phyloP scores from a whole-genome alignment of 2,888 invertebrate species.

The Diplazon laetatorius region DNA sequence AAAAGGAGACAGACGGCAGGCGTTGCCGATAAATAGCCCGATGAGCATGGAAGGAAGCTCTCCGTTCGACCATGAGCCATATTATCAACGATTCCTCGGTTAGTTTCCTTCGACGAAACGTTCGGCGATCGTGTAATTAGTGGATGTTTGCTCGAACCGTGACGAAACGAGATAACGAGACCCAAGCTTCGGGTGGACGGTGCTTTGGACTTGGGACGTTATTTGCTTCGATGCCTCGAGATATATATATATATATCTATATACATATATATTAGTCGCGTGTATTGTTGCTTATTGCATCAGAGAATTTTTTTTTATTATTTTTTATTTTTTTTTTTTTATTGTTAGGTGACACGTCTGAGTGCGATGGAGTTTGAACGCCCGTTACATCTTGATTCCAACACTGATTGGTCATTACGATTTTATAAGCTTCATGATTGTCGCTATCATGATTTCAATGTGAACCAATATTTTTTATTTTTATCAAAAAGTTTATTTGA shows the following conservation, averaged over 20 bases:
- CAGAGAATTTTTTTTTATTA: slow-evolving; percentile 58
- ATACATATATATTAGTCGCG: slow-evolving; percentile 17
- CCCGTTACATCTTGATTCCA: too few species aligned
- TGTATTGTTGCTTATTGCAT: slow-evolving; percentile 17
- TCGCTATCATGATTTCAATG: too few species aligned
- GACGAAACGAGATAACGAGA: slow-evolving; percentile 60
- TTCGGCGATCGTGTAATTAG: slow-evolving; percentile 59
- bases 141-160: slow-evolving; percentile 61
- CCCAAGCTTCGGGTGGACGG: not conserved
- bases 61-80: not conserved
- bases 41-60: slow-evolving; percentile 27
- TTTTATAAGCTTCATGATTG: too few species aligned
- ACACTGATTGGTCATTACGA: too few species aligned
- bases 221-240: slow-evolving; percentile 47
- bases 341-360: not conserved
- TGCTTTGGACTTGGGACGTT: not conserved
- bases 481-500: too few species aligned
- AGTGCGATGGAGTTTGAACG: too few species aligned
- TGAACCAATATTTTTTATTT: too few species aligned
- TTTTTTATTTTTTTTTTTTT: slow-evolving; percentile 31
- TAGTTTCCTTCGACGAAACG: slow-evolving; percentile 4
- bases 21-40: slow-evolving; percentile 18
- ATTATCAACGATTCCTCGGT: slow-evolving; percentile 1
- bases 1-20: slow-evolving; percentile 9
- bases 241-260: too few species aligned